Evolutionary conservation across 2,888 invertebrate species (phyloP), one percentile per base, ranked within the genome.

Genomic region (Prosapia bicincta): DNA sequence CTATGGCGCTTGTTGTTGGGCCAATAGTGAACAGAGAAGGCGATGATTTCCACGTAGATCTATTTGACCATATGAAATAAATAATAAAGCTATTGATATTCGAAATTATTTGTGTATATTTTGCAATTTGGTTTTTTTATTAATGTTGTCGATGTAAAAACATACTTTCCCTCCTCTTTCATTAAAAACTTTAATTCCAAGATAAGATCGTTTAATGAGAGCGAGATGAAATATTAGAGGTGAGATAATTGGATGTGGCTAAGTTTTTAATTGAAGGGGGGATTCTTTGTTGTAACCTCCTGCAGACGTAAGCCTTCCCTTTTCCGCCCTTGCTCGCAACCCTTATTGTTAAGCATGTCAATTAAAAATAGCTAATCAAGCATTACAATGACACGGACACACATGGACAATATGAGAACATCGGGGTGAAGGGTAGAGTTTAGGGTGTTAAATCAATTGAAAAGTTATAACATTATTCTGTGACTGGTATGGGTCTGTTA

Each of bases 351-450:
- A 26, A 26, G 26, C 23, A 26, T 30, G 26, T 26, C 26, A 69
- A 69, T 69, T 69, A 69, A 69, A 69, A 69, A 26, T 30, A 30
- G 30, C 30, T 69, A 69, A 69, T 69, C 69, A 69, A 26, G 69
- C 69, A 30, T 69, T 9, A 28, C 28, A 69, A 30, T 67, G 26
- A 15, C 67, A 26, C 23, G 25, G 26, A 67, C 26, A 67, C 66
- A 23, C 67, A 26, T 15, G 26, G 1, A 67, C 26, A 26, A 25
- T 67, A 26, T 26, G 66, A 5, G 66, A 66, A 13, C 26, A 26
- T 25, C 26, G 26, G 25, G 67, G 23, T 25, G 20, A 10, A 23
- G 23, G n/a, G 23, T 20, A 65, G 66, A 9, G 25, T 66, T 9
- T 25, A 13, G 25, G 67, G 67, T 26, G 67, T 67, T 24, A 25